Evolutionary conservation across 2,888 invertebrate species (phyloP), one percentile per base, ranked within the genome.

Genomic region (Cabera pusaria): DNA sequence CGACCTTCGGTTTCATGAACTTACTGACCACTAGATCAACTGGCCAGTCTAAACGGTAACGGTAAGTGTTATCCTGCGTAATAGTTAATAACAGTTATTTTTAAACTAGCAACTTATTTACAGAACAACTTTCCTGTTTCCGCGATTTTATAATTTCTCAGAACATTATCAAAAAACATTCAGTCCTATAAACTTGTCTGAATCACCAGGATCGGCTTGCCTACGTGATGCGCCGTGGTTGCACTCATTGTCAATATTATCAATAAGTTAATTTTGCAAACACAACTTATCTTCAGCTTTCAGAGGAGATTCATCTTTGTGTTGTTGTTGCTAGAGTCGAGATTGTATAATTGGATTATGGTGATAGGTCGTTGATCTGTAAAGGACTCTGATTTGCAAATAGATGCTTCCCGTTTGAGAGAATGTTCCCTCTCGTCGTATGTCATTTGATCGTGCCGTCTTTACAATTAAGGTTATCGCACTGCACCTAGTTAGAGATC

Each of bases 351-450:
- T n/a, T n/a, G n/a, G n/a, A n/a, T n/a, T n/a, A n/a, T n/a, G 7
- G 6, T 8, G 20, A 19, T 40, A 17, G 1, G 20, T 8, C 34
- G 14, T 11, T 34, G 6, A 1, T 10, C 1, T 8, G 22, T 5
- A 1, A 8, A 6, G 6, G 14, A 18, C 11, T 36, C 16, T 21
- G 2, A 31, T 44, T 44, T 38, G 44, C 52, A 52, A 52, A 52
- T 52, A 42, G 42, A 31, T 37, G 17, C 40, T 49, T 52, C 52
- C 52, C 52, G 46, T 39, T n/a, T n/a, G n/a, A n/a, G n/a, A n/a
- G n/a, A n/a, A 35, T 23, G 33, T 8, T 26, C 49, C 52, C 46
- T 46, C 32, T 23, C 17, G 28, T 10, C 8, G 37, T 40, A 12
- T 33, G 34, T 40, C 38, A 49, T 46, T 35, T 44, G 46, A 44